Evolutionary conservation across 2,888 invertebrate genomes (phyloP), one percentile per base, ranked within the genome.

Genomic region (Taenaris catops): DNA sequence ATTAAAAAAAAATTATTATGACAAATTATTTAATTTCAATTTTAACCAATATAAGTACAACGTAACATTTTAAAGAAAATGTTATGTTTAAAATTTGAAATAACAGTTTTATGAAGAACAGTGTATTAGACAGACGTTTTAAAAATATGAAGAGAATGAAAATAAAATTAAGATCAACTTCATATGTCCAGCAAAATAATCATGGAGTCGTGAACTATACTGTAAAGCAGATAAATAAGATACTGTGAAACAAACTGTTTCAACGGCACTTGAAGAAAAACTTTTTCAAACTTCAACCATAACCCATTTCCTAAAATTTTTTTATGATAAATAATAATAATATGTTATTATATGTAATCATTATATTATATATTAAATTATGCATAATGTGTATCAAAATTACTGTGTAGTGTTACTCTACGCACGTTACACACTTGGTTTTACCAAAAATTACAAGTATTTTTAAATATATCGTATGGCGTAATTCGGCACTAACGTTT

Each of bases 11-110:
- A 69, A 74, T 66, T 74, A 75, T 76, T 72, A 75, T 66, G 58
- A 58, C 71, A 75, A 79, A 74, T 72, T 72, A 74, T 67, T 72
- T 72, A 64, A 76, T 74, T 68, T 63, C 54, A 63, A 65, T 67
- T 73, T 71, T 62, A 66, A 61, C 56, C 57, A 67, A 78, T 81
- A 81, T 83, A 83, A 83, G 83, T 83, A 83, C 83, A 76, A 58
- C 61, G 56, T 38, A 42, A 45, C 34, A 45, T 49, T 38, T 36
- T 34, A 42, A 45, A 42, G 29, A 32, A 38, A 33, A 34, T 36
- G 41, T 44, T 41, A 38, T 44, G 44, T 32, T 42, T 38, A 46
- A 46, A 46, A 37, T 37, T 44, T 37, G 40, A 29, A 40, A 33
- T 19, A 11, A 27, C n/a, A n/a, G n/a, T n/a, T n/a, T n/a, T n/a